A percentile compares a stretch with the other conserved stretches of the same genome.
Conservation (phyloP, 1,140 invertebrate species). For the Neuroterus valhalla region DNA sequence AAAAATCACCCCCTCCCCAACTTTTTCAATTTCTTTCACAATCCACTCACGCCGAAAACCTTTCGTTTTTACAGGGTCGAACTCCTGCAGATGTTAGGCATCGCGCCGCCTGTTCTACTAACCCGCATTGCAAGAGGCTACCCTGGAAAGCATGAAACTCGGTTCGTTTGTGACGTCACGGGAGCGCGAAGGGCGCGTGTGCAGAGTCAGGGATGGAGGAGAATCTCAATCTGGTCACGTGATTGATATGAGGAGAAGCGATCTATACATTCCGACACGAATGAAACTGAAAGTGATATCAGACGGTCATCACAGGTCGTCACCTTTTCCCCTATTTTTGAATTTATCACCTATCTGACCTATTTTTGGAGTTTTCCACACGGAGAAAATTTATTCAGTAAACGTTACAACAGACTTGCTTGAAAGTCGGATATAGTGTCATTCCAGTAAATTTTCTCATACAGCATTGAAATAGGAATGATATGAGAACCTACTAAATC, state of each 20-base stretch:
- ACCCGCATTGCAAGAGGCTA: conserved; percentile 57
- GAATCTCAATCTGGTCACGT: conserved; percentile 6
- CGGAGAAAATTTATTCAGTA: too few species aligned
- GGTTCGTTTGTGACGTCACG: conserved; percentile 56
- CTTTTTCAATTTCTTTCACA: background rate
- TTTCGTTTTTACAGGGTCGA: background rate
- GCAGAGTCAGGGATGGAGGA: conserved; percentile 40
- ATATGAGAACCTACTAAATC: too few species aligned
- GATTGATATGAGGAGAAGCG: conserved; percentile 1
- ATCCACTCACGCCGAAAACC: background rate
- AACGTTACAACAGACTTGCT: too few species aligned
- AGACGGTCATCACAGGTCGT: too few species aligned
- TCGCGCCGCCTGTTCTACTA: conserved; percentile 57
- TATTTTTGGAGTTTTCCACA: too few species aligned
- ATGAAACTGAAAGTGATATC: conserved; percentile 2
- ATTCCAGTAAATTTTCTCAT: too few species aligned
- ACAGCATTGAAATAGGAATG: too few species aligned
- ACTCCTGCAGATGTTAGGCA: conserved; percentile 30
- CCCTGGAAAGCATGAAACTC: conserved; percentile 45
- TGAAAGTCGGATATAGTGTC: too few species aligned
- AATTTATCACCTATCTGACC: too few species aligned
- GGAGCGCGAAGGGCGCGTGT: conserved; percentile 55
- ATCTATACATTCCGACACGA: background rate
- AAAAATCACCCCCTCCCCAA: conserved; percentile 12
- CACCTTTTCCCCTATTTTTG: too few species aligned